These are phyloP conservation scores for Buphagus erythrorhynchus DNA, from an alignment of 2,797 vertebrate species.

Conservation along the genomic window DNA sequence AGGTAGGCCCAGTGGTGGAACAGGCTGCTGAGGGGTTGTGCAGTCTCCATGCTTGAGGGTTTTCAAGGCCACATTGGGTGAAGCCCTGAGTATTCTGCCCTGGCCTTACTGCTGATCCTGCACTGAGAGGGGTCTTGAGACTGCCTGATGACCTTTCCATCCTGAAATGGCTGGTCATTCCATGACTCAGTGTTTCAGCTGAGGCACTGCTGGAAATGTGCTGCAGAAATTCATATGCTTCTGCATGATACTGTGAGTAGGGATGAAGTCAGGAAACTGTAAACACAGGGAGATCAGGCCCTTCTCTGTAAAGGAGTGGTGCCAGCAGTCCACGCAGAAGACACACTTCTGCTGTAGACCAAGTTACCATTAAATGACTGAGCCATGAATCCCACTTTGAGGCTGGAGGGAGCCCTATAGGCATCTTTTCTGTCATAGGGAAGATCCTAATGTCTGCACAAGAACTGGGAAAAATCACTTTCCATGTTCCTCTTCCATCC, in stretches of 20 bases:
- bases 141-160: rapidly evolving
- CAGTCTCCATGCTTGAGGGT: neutral
- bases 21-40: neutral
- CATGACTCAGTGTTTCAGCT: neutral
- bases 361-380: neutral
- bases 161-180: neutral
- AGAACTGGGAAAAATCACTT: neutral
- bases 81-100: neutral
- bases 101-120: neutral
- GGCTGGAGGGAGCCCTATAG: rapidly evolving
- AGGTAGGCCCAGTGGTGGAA: neutral
- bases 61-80: neutral
- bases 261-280: neutral
- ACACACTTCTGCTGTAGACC: neutral
- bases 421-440: neutral
- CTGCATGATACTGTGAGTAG: neutral
- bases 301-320: neutral
- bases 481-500: neutral
- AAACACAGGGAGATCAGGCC: neutral
- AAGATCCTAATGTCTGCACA: neutral
- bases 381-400: neutral
- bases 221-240: neutral
- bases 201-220: neutral
- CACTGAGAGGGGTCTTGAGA: neutral
- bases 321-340: neutral